These are phyloP conservation scores for Phaedon cochleariae DNA, from an alignment of 2,888 invertebrate genomes.

Conservation along the genomic window DNA sequence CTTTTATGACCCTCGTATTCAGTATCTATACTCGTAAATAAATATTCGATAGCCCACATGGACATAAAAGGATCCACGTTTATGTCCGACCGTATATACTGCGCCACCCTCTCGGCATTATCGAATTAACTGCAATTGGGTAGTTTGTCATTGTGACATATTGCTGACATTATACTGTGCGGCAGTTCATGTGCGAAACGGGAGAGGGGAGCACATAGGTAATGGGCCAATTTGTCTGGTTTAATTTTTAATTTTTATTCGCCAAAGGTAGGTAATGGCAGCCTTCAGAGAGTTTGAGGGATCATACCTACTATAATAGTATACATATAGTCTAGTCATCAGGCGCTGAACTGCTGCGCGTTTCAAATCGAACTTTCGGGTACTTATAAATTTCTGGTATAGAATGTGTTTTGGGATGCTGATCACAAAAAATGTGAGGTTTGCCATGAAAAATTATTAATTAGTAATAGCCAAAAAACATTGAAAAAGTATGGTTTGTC, in stretches of 20 bases:
- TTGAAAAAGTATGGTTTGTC: no score
- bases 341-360: no score
- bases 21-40: not conserved
- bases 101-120: conserved; percentile 24
- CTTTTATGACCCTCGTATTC: conserved; percentile 2
- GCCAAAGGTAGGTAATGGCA: no score
- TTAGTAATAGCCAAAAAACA: no score
- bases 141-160: conserved; percentile 42
- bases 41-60: conserved; percentile 11
- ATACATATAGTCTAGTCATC: no score
- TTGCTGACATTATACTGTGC: conserved; percentile 29
- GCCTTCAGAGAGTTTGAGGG: no score
- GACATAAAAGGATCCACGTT: conserved; percentile 8
- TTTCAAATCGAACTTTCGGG: no score
- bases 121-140: conserved; percentile 33
- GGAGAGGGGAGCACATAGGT: conserved; percentile 6
- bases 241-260: not conserved
- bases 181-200: conserved; percentile 24
- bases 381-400: no score
- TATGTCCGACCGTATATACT: not conserved
- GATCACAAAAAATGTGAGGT: no score
- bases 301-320: no score
- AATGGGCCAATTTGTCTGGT: not conserved
- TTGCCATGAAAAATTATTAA: no score
- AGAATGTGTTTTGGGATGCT: no score